phyloP scores from a whole-genome alignment of 2,113 vertebrate genomes.

The Phycodurus eques region DNA sequence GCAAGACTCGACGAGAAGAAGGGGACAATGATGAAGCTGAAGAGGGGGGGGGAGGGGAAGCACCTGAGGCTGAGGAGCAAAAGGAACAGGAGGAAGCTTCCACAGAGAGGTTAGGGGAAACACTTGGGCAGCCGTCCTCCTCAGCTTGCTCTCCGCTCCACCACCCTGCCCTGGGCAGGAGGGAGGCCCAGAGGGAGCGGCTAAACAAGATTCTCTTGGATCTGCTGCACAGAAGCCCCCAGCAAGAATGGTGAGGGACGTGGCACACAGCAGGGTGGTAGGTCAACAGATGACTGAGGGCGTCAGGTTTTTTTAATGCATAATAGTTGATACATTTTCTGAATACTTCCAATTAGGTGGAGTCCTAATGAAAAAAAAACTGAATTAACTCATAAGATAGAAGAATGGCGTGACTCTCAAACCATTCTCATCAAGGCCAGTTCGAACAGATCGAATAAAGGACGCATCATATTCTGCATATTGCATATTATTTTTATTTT shows the following conservation, averaged over 20 bases:
- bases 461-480: slow-evolving; percentile 7
- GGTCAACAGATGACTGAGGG: slow-evolving; percentile 43
- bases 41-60: slow-evolving; percentile 68
- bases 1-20: slow-evolving; percentile 36
- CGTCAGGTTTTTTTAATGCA: slow-evolving; percentile 6
- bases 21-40: slow-evolving; percentile 62
- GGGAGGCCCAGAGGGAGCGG: slow-evolving; percentile 85
- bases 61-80: slow-evolving; percentile 63
- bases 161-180: slow-evolving; percentile 73
- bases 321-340: neutral
- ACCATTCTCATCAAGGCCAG: neutral
- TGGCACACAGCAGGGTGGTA: slow-evolving; percentile 55
- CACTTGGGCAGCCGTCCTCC: slow-evolving; percentile 57
- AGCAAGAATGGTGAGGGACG: slow-evolving; percentile 89
- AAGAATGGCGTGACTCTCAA: neutral
- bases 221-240: slow-evolving; percentile 90
- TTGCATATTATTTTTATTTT: slow-evolving; percentile 3
- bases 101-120: slow-evolving; percentile 61
- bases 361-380: neutral
- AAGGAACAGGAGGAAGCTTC: slow-evolving; percentile 70
- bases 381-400: neutral
- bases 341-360: neutral
- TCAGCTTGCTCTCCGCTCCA: slow-evolving; percentile 68
- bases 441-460: neutral
- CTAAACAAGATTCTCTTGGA: slow-evolving; percentile 93